Evolutionary conservation across 2,888 invertebrate genomes (phyloP).

Genomic region (Melanchra persicariae): DNA sequence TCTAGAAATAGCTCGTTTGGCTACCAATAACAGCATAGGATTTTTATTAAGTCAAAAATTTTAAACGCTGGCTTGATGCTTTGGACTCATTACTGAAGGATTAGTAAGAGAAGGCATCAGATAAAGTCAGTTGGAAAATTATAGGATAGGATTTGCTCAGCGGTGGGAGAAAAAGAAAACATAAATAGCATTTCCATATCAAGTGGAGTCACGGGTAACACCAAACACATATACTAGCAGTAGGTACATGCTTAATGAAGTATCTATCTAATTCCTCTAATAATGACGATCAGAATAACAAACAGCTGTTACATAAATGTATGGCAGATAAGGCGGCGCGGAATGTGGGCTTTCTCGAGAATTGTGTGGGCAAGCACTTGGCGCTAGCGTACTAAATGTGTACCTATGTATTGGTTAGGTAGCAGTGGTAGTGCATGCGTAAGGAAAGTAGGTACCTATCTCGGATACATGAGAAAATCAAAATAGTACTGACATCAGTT

Average conservation of each 20-base stretch:
- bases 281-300: slow-evolving; percentile 64
- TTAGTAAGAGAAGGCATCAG: too few species aligned
- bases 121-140: too few species aligned
- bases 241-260: slow-evolving; percentile 62
- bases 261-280: slow-evolving; percentile 66
- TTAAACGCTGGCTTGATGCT: too few species aligned
- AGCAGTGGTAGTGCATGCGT: too few species aligned
- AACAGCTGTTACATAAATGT: slow-evolving; percentile 64
- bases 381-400: slow-evolving; percentile 54
- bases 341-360: slow-evolving; percentile 66
- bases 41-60: too few species aligned
- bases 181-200: background rate
- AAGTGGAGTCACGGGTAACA: background rate
- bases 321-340: slow-evolving; percentile 53
- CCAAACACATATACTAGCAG: slow-evolving; percentile 16
- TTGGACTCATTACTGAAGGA: too few species aligned
- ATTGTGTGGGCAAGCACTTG: slow-evolving; percentile 63
- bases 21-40: background rate
- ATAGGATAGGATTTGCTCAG: too few species aligned
- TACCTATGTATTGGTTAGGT: slow-evolving; percentile 38
- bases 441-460: too few species aligned
- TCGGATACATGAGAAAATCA: too few species aligned
- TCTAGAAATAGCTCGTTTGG: background rate
- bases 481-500: too few species aligned
- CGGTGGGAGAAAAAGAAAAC: too few species aligned